Base-by-base conservation (phyloP, 2,888 invertebrate species). In the Girardia tigrina region DNA sequence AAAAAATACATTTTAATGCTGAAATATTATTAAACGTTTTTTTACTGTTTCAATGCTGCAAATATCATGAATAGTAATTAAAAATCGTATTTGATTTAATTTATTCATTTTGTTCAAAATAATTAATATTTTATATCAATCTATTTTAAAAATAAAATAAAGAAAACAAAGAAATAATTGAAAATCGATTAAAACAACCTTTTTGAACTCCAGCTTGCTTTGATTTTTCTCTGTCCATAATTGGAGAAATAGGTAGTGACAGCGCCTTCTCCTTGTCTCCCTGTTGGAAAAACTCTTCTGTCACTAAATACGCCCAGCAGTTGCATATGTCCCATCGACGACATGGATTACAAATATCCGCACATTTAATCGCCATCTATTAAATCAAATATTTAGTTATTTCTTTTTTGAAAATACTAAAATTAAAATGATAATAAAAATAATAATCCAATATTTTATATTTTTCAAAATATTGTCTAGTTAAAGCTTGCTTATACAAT, bases 281-380 rank as follows among this genome's bases (percentile, higher is more conserved):
- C 84, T 92, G 92, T 1, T 90, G 87, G 86, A 91, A 93, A 85
- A 93, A 92, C 83, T 92, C 92, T 81, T 91, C 90, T 85, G 91
- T 92, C 56, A 92, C 91, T 84, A 90, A 90, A 79, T 89, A 86
- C 81, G 91, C 91, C 92, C 92, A 92, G 80, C 89, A 89, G 77
- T 88, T 87, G 80, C 91, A 91, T 79, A 91, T 89, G 77, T 89
- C 89, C 92, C 92, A 92, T 0, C 90, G 89, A 69, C 92, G 87
- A 83, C 92, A 92, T 0, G 92, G 92, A 85, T 93, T 93, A 70
- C 91, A 91, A 79, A 93, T 92, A 85, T 92, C 92, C 20, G 92
- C 92, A 85, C 92, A 92, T 84, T 92, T 93, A 29, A 93, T 86
- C 23, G 91, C 81, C 56, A 83, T 82, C 82, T 82, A n/a, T n/a